Conservation (phyloP, 2,888 invertebrate genomes). For the Yponomeuta malinellus region DNA sequence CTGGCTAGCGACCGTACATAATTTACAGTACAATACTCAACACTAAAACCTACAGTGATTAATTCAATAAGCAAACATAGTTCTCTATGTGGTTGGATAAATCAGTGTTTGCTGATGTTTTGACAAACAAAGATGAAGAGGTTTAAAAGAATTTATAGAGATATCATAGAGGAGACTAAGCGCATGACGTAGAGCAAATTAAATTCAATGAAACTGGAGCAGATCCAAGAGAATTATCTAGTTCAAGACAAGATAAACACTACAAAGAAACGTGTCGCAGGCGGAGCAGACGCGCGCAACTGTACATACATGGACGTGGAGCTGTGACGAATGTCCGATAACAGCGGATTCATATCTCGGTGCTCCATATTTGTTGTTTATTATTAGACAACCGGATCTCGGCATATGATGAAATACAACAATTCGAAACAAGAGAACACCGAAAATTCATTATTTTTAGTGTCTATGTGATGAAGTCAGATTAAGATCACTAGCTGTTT, state of each 20-base stretch:
- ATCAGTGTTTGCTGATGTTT: too few relatives aligned
- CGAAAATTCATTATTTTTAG: too few relatives aligned
- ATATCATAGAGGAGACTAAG: too few relatives aligned
- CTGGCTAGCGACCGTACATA: neutral
- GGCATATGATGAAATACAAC: conserved; percentile 2
- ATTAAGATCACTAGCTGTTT: too few relatives aligned
- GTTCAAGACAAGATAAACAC: conserved; percentile 3
- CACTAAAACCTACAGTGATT: too few relatives aligned
- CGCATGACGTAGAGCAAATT: too few relatives aligned
- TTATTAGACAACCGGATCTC: conserved; percentile 11
- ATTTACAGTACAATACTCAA: neutral
- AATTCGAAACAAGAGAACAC: neutral
- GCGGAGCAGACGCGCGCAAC: conserved; percentile 1
- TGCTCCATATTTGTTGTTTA: conserved; percentile 11
- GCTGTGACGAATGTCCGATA: conserved; percentile 7
- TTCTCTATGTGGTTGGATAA: too few relatives aligned
- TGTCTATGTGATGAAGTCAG: too few relatives aligned
- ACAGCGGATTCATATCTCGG: conserved; percentile 2
- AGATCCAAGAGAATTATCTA: neutral
- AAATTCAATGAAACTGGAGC: neutral
- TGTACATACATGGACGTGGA: neutral
- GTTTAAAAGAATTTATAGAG: too few relatives aligned
- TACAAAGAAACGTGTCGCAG: neutral
- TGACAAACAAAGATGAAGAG: too few relatives aligned
- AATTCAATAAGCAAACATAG: too few relatives aligned